phyloP scores from a whole-genome alignment of 1,140 invertebrate genomes.

The Branchinecta lindahli region DNA sequence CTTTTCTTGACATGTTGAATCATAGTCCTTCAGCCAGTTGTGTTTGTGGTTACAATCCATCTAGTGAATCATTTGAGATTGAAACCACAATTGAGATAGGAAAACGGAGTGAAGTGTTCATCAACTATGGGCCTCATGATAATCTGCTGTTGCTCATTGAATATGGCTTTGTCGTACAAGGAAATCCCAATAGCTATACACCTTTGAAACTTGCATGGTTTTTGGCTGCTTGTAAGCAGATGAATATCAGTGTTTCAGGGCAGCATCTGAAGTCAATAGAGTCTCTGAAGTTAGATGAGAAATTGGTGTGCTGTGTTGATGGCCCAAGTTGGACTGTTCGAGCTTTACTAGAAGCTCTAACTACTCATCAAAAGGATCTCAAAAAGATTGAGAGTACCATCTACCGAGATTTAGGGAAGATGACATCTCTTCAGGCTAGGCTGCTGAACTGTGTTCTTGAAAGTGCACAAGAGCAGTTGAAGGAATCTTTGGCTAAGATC shows the following conservation, averaged over 20 bases:
- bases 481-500: not conserved
- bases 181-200: constrained; percentile 32
- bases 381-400: not conserved
- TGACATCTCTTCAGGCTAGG: not conserved
- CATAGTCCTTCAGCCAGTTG: constrained; percentile 31
- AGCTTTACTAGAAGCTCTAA: not conserved
- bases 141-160: constrained; percentile 35
- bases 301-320: constrained; percentile 9
- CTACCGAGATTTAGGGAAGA: not conserved
- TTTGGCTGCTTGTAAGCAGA: constrained; percentile 15
- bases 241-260: not conserved
- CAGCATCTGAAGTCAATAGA: not conserved
- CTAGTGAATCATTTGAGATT: constrained; percentile 29
- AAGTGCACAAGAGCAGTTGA: not conserved
- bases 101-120: constrained; percentile 34
- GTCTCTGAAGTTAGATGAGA: not conserved
- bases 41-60: constrained; percentile 26
- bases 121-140: constrained; percentile 37
- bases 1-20: constrained; percentile 40
- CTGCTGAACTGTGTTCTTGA: not conserved
- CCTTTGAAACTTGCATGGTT: constrained; percentile 17
- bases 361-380: not conserved
- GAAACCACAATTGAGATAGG: constrained; percentile 25
- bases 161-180: constrained; percentile 36
- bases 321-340: constrained; percentile 12